Conservation (phyloP, 2,797 vertebrate species). For the Tinamus major region DNA sequence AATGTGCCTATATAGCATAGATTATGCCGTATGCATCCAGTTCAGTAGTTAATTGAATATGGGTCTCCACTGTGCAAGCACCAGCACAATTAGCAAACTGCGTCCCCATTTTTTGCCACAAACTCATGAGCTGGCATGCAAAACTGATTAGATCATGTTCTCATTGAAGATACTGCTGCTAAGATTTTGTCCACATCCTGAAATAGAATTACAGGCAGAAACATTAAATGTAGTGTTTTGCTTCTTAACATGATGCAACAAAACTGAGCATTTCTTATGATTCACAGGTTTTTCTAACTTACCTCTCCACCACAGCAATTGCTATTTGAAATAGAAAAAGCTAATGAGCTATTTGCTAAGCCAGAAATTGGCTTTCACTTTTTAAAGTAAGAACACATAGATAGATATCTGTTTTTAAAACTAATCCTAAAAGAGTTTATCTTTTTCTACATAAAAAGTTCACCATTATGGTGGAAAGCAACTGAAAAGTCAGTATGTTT, state of each 20-base stretch:
- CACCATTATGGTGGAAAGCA: background rate
- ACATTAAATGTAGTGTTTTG: background rate
- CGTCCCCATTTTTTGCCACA: background rate
- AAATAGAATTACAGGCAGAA: background rate
- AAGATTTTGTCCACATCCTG: background rate
- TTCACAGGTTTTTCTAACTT: background rate
- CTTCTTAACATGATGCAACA: background rate
- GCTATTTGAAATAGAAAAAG: background rate
- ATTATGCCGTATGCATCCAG: background rate
- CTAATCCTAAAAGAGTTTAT: background rate
- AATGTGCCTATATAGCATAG: background rate
- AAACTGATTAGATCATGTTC: background rate
- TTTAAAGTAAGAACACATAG: background rate
- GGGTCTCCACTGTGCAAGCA: background rate
- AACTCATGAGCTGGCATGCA: accelerated
- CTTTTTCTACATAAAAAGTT: background rate
- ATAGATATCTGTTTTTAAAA: background rate
- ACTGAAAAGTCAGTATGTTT: background rate
- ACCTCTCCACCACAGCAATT: background rate
- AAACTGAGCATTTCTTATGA: background rate
- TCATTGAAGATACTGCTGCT: accelerated
- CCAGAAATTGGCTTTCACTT: constrained; percentile 10
- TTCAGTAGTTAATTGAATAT: background rate
- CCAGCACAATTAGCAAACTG: background rate
- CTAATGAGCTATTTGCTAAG: background rate